These are phyloP conservation scores for Nemotelus pantherinus DNA, from an alignment of 2,888 invertebrate genomes.

Conservation along the genomic window DNA sequence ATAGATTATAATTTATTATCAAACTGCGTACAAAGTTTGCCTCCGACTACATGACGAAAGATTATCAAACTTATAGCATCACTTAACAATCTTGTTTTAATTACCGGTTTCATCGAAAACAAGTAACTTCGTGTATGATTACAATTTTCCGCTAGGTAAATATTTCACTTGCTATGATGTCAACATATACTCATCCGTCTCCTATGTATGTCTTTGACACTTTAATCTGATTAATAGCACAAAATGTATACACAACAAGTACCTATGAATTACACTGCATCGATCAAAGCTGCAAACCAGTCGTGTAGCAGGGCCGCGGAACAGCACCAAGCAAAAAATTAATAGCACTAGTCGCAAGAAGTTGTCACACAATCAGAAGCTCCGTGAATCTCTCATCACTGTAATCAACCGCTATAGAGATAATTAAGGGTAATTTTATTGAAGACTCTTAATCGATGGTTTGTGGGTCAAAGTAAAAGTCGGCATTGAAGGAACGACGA, in stretches of 20 bases:
- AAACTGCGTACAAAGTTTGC: too few species aligned
- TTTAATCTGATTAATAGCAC: conserved; percentile 1
- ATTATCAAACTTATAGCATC: too few species aligned
- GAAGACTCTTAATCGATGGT: conserved; percentile 10
- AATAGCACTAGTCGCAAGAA: not conserved
- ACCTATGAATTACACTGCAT: not conserved
- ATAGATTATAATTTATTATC: too few species aligned
- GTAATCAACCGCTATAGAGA: conserved; percentile 1
- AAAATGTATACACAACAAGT: not conserved
- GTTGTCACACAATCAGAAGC: conserved; percentile 32
- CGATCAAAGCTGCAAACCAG: not conserved
- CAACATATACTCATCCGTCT: too few species aligned
- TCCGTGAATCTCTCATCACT: not conserved
- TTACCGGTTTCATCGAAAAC: too few species aligned
- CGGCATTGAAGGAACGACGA: not conserved
- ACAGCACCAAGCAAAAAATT: not conserved
- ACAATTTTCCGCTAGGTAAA: too few species aligned
- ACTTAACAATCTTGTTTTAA: too few species aligned
- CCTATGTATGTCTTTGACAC: not conserved
- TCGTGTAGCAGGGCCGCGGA: not conserved
- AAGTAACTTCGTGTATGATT: too few species aligned
- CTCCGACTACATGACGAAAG: too few species aligned
- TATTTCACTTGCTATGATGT: too few species aligned
- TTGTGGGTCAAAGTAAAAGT: conserved; percentile 20
- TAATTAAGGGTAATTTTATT: conserved; percentile 15